Conservation (phyloP, 1,140 invertebrate genomes). For the Chelonus insularis region DNA sequence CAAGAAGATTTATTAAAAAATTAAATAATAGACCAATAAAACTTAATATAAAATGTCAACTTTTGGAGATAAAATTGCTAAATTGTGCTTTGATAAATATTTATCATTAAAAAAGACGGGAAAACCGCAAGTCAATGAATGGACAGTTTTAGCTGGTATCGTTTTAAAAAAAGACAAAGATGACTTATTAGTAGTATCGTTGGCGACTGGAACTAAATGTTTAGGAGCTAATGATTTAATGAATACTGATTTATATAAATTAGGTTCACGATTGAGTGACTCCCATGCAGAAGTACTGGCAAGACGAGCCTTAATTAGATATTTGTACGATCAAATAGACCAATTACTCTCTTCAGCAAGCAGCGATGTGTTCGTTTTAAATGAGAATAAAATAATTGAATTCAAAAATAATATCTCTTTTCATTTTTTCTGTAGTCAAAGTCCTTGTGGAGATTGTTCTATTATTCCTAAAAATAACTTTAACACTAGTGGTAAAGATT, state of each 20-base stretch:
- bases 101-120: conserved; percentile 74
- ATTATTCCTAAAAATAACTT: conserved; percentile 70
- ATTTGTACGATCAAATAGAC: conserved; percentile 70
- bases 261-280: conserved; percentile 80
- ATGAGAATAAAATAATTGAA: conserved; percentile 49
- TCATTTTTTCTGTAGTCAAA: conserved; percentile 85
- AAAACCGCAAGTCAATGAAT: conserved; percentile 76
- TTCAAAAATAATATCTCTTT: conserved; percentile 70
- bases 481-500: neutral
- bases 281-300: conserved; percentile 91
- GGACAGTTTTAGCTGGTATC: conserved; percentile 81
- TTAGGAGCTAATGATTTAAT: conserved; percentile 66
- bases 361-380: conserved; percentile 56
- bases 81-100: conserved; percentile 66
- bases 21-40: neutral
- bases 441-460: conserved; percentile 94
- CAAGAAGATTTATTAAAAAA: neutral
- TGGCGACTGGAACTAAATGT: conserved; percentile 91
- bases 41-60: too few relatives aligned
- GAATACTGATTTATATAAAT: conserved; percentile 64
- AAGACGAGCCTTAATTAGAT: conserved; percentile 78
- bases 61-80: conserved; percentile 61
- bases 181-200: conserved; percentile 69
- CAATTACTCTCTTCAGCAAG: conserved; percentile 44
- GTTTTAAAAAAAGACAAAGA: conserved; percentile 60